phyloP scores from a whole-genome alignment of 1,140 invertebrate genomes.

The Choristoneura fumiferana region DNA sequence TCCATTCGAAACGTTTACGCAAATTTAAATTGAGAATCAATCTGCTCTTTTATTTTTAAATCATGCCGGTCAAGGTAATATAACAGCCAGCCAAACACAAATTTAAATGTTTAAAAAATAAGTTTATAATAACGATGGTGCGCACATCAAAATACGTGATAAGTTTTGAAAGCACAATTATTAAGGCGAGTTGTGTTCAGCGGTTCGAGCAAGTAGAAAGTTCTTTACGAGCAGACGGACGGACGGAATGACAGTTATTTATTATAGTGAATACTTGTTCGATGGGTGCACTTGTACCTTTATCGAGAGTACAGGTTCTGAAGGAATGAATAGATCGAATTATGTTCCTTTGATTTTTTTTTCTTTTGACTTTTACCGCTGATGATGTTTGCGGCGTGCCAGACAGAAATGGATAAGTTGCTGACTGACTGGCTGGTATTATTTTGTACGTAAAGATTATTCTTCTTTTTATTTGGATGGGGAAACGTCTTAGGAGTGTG shows the following conservation, averaged over 20 bases:
- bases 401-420: background rate
- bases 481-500: too few relatives aligned
- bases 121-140: background rate
- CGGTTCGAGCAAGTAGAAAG: slow-evolving; percentile 43
- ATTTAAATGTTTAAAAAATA: background rate
- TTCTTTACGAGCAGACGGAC: slow-evolving; percentile 40
- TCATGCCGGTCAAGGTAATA: slow-evolving; percentile 3
- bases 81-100: background rate
- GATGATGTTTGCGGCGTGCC: background rate
- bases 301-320: slow-evolving; percentile 15
- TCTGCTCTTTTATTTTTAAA: slow-evolving; percentile 6
- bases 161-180: slow-evolving; percentile 39
- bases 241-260: slow-evolving; percentile 50
- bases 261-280: slow-evolving; percentile 40
- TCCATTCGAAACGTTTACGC: slow-evolving; percentile 5
- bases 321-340: slow-evolving; percentile 16
- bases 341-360: slow-evolving; percentile 9
- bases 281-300: slow-evolving; percentile 23
- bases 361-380: slow-evolving; percentile 15
- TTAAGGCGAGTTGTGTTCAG: slow-evolving; percentile 25
- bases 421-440: too few relatives aligned
- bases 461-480: too few relatives aligned
- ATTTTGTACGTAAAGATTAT: too few relatives aligned
- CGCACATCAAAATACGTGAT: slow-evolving; percentile 11
- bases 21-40: slow-evolving; percentile 16